Conservation (phyloP, 1,140 invertebrate species). For the Brachionus asplanchnoidis region DNA sequence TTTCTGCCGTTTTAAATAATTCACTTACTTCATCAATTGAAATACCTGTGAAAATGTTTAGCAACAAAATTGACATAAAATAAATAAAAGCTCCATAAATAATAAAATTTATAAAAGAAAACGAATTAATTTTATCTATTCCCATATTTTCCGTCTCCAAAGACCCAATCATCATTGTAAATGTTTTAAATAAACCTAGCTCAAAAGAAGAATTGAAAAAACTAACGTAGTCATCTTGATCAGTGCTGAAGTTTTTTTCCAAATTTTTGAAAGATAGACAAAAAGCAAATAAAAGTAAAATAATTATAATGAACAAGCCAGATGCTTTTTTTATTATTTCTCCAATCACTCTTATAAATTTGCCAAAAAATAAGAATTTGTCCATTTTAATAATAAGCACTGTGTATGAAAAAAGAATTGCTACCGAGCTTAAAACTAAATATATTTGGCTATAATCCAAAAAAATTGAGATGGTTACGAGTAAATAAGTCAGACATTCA, state of each 20-base stretch:
- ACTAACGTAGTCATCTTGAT: background rate
- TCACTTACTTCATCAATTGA: background rate
- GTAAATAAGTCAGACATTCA: background rate
- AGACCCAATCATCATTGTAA: background rate
- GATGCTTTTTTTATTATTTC: background rate
- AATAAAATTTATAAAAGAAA: background rate
- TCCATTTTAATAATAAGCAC: background rate
- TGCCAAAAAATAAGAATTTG: background rate
- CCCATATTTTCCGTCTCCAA: background rate
- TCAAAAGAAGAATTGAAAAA: background rate
- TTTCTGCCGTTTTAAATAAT: background rate
- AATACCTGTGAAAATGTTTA: too few species aligned
- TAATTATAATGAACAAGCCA: background rate
- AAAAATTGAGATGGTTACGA: background rate
- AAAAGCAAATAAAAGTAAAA: background rate
- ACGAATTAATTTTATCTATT: background rate
- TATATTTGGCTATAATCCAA: background rate
- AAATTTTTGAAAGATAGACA: background rate
- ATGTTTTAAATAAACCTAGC: background rate
- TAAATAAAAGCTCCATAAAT: background rate
- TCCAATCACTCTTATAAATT: background rate
- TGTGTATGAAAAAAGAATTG: background rate
- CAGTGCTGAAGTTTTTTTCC: background rate
- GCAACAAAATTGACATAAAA: background rate
- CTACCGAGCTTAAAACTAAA: background rate